These are phyloP conservation scores for Serilophus lunatus DNA, from an alignment of 2,113 vertebrate species.

Conservation along the genomic window DNA sequence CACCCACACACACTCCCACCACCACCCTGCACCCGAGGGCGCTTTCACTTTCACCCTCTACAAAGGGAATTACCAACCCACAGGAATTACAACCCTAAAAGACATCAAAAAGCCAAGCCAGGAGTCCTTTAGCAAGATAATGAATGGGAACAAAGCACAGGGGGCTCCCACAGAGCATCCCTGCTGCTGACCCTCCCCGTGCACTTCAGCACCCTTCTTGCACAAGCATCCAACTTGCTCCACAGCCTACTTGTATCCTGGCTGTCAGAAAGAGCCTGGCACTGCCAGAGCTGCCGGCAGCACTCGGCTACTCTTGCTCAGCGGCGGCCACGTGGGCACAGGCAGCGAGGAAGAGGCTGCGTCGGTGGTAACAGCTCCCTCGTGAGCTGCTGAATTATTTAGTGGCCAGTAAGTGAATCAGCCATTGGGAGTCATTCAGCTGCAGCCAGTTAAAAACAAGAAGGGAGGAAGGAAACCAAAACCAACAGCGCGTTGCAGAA, in stretches of 20 bases:
- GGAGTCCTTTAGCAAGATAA: background rate
- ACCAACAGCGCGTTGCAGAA: background rate
- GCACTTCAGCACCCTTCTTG: background rate
- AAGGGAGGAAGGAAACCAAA: conserved; percentile 50
- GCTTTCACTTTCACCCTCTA: background rate
- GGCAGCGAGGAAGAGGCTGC: background rate
- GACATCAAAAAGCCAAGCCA: background rate
- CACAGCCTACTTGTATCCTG: conserved; percentile 29
- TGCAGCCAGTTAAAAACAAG: conserved; percentile 12
- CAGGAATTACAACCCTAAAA: background rate
- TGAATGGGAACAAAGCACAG: fast-evolving
- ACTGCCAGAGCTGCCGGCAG: background rate
- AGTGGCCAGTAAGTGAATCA: conserved; percentile 50
- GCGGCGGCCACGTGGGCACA: background rate
- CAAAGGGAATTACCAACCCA: background rate
- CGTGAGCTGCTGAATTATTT: conserved; percentile 57
- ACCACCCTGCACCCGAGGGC: background rate
- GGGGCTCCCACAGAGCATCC: background rate
- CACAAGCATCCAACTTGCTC: background rate
- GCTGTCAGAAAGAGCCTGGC: background rate
- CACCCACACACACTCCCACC: background rate
- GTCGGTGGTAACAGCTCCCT: background rate
- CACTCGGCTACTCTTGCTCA: background rate
- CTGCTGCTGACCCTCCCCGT: fast-evolving
- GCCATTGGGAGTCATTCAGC: conserved; percentile 46